Evolutionary conservation across 92 coral and sea anemone species (phyloP).

Genomic region (Zoanthus solanderi): DNA sequence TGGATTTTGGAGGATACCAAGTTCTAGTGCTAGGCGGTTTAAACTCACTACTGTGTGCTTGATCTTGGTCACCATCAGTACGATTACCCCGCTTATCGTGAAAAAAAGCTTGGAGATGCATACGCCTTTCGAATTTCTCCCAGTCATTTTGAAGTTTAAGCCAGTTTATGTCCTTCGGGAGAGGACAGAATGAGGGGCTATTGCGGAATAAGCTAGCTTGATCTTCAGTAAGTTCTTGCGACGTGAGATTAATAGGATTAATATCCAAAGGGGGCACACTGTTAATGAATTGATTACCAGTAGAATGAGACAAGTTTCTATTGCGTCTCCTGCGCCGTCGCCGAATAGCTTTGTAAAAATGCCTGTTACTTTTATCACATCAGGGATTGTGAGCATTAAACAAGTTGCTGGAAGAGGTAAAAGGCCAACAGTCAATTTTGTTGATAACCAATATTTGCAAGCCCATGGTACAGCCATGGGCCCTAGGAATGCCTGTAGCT

Average conservation of each 20-base stretch:
- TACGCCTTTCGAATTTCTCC: conserved; percentile 1
- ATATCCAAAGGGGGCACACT: not conserved
- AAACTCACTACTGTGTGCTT: not conserved
- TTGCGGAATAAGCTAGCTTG: not conserved
- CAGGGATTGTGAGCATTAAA: not conserved
- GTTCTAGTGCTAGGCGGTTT: not conserved
- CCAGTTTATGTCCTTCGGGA: not conserved
- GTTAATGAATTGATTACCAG: not conserved
- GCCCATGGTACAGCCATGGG: too few relatives aligned
- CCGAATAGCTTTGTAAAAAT: not conserved
- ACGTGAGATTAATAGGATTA: not conserved
- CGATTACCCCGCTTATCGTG: not conserved
- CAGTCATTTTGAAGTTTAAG: conserved; percentile 4
- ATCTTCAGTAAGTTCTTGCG: not conserved
- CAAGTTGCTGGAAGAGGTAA: not conserved
- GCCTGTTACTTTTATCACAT: not conserved
- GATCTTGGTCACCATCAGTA: not conserved
- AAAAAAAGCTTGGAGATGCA: not conserved
- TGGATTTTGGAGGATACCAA: conserved; percentile 30
- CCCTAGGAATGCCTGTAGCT: too few relatives aligned
- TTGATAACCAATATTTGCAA: too few relatives aligned
- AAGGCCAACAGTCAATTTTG: not conserved
- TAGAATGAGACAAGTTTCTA: not conserved
- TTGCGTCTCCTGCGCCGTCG: not conserved
- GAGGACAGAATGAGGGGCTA: not conserved